phyloP scores from a whole-genome alignment of 2,888 invertebrate species.

The Laothoe populi region DNA sequence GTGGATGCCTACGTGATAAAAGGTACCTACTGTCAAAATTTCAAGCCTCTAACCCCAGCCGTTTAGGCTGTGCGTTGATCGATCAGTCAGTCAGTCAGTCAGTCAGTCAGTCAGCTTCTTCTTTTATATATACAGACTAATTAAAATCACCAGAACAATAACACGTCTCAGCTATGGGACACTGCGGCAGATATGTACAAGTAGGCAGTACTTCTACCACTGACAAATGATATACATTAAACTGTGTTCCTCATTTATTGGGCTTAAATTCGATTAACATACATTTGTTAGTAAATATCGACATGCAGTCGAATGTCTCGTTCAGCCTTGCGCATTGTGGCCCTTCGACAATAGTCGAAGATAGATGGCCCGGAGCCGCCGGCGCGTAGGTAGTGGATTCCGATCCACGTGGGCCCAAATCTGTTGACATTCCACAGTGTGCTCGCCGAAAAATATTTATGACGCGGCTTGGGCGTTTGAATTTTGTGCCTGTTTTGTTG shows the following conservation, averaged over 20 bases:
- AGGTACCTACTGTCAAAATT: no score
- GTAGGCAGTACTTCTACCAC: not conserved
- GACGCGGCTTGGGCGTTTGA: slow-evolving; percentile 8
- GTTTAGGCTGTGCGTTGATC: no score
- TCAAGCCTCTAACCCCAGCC: no score
- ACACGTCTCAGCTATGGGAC: no score
- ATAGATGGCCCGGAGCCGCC: slow-evolving; percentile 50
- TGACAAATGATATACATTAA: not conserved
- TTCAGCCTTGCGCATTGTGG: slow-evolving; percentile 20
- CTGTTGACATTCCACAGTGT: slow-evolving; percentile 56
- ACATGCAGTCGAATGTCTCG: slow-evolving; percentile 5
- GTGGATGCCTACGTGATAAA: no score
- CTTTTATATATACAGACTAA: not conserved
- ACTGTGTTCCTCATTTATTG: slow-evolving; percentile 8
- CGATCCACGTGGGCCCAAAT: slow-evolving; percentile 65
- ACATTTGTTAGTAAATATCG: slow-evolving; percentile 12
- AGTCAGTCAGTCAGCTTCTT: no score
- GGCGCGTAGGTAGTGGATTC: slow-evolving; percentile 71
- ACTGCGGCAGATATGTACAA: no score
- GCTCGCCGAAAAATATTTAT: slow-evolving; percentile 46
- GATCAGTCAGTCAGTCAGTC: no score
- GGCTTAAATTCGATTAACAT: slow-evolving; percentile 19
- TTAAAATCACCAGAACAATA: no score
- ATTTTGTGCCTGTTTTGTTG: not conserved
- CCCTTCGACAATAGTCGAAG: slow-evolving; percentile 41